Evolutionary conservation across 2,888 invertebrate species (phyloP).

Genomic region (Fragum fragum): DNA sequence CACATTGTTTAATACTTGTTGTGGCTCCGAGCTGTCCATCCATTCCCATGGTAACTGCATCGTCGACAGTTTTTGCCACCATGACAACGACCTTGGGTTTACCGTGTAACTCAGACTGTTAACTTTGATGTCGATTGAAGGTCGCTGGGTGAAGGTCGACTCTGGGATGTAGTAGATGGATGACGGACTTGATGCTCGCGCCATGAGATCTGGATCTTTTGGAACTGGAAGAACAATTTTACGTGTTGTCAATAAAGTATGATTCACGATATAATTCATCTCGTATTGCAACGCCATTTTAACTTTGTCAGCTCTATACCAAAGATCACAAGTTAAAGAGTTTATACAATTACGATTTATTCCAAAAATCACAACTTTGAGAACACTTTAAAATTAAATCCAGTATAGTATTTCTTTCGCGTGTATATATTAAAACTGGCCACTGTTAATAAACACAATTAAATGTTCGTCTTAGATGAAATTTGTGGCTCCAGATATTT

Average conservation of each 20-base stretch:
- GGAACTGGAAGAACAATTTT: constrained; percentile 20
- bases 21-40: constrained; percentile 66
- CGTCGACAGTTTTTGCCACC: constrained; percentile 77
- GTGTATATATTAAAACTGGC: too few species aligned
- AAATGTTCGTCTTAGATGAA: too few species aligned
- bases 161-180: constrained; percentile 64
- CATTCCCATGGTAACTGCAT: constrained; percentile 81
- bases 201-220: constrained; percentile 22
- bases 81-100: constrained; percentile 71
- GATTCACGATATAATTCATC: not conserved
- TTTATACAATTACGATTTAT: too few species aligned
- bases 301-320: not conserved
- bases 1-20: constrained; percentile 77
- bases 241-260: not conserved
- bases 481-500: too few species aligned
- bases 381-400: not conserved
- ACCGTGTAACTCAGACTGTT: constrained; percentile 75
- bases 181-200: constrained; percentile 49
- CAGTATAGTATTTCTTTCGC: too few species aligned
- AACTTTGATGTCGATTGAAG: constrained; percentile 75
- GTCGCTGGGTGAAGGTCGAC: constrained; percentile 51
- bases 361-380: too few species aligned
- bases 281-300: constrained; percentile 4
- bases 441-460: too few species aligned
- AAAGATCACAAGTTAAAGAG: too few species aligned